Evolutionary conservation across 2,113 vertebrate genomes (phyloP).

Genomic region (Rhombomys opimus): DNA sequence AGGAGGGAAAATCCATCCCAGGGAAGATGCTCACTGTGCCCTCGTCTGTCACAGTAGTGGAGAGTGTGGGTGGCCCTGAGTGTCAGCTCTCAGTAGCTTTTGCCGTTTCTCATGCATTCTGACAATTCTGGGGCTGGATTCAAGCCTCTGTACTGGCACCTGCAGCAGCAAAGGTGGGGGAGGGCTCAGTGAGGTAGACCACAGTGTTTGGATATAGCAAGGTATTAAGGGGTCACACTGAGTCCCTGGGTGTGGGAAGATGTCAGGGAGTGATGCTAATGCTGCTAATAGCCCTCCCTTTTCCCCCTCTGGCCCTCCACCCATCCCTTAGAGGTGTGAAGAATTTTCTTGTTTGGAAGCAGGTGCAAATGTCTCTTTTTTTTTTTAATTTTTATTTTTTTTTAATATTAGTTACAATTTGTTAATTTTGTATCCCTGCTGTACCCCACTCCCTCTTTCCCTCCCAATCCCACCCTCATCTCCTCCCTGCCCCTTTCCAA

Average conservation of each 20-base stretch:
- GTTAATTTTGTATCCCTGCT: too few species aligned
- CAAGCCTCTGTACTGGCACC: constrained; percentile 75
- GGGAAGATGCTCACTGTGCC: rapidly evolving
- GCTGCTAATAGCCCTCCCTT: neutral
- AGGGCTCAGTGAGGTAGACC: neutral
- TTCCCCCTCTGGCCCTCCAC: neutral
- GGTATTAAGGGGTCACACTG: neutral
- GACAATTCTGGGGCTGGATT: neutral
- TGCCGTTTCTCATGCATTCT: constrained; percentile 74
- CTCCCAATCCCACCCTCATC: too few species aligned
- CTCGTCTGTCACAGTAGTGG: rapidly evolving
- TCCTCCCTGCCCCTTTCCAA: too few species aligned
- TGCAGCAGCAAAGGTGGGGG: neutral
- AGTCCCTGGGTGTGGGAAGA: neutral
- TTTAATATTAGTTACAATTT: too few species aligned
- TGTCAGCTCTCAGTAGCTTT: constrained; percentile 73
- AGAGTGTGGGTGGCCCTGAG: neutral
- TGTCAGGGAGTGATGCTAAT: neutral
- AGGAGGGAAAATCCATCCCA: rapidly evolving
- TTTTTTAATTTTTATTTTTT: too few species aligned
- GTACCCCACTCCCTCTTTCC: too few species aligned
- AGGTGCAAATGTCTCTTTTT: neutral
- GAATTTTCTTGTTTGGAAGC: neutral
- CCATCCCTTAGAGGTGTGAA: neutral
- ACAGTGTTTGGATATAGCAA: too few species aligned